Conservation (phyloP, 2,888 invertebrate genomes). For the Charanyca ferruginea region DNA sequence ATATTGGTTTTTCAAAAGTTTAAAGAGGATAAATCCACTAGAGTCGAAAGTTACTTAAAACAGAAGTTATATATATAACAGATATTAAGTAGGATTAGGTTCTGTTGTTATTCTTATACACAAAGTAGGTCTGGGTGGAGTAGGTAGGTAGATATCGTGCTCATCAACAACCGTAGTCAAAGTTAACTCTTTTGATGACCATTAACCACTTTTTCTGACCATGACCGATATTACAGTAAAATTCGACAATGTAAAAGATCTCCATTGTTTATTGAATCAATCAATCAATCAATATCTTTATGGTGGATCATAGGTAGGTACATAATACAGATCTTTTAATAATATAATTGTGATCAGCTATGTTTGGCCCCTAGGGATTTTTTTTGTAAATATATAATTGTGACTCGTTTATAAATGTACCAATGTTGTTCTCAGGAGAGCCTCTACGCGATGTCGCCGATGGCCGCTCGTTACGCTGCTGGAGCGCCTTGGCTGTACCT, state of each 20-base stretch:
- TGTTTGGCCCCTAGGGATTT: too few species aligned
- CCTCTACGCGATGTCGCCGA: slow-evolving; percentile 87
- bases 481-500: slow-evolving; percentile 84
- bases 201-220: too few species aligned
- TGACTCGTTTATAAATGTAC: background rate
- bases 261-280: background rate
- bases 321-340: too few species aligned
- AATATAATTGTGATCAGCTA: too few species aligned
- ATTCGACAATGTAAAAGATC: background rate
- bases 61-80: too few species aligned
- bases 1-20: background rate
- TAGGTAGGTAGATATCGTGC: too few species aligned
- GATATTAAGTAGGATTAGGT: background rate
- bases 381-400: too few species aligned
- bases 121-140: too few species aligned
- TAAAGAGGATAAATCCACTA: background rate
- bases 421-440: slow-evolving; percentile 70
- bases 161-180: too few species aligned
- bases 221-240: background rate
- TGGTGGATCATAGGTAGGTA: too few species aligned
- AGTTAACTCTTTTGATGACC: background rate
- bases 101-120: background rate
- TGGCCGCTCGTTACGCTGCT: slow-evolving; percentile 88
- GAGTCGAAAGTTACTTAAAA: background rate
- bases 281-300: too few species aligned